phyloP scores from a whole-genome alignment of 2,888 invertebrate genomes.

The Caenorhabditis sp. region DNA sequence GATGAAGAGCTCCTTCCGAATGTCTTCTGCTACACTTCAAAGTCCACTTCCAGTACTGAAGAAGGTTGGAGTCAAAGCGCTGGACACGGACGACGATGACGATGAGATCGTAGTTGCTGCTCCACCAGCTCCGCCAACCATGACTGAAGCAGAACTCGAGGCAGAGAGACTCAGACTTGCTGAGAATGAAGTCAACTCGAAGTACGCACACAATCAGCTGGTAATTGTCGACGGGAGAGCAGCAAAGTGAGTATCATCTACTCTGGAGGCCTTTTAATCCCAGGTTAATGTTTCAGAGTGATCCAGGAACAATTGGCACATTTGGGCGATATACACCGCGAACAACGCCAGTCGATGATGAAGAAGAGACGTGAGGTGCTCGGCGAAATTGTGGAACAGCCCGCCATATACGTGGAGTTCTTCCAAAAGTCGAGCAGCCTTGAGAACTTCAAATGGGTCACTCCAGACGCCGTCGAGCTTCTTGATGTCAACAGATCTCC shows the following conservation, averaged over 20 bases:
- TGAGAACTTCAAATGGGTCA: conserved; percentile 54
- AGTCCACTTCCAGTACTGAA: conserved; percentile 21
- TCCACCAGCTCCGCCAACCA: neutral
- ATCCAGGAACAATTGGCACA: conserved; percentile 50
- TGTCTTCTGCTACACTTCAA: conserved; percentile 19
- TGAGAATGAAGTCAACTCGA: conserved; percentile 56
- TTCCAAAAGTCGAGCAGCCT: conserved; percentile 46
- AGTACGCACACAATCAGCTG: conserved; percentile 64
- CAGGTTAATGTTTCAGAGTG: conserved; percentile 35
- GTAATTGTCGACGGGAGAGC: conserved; percentile 67
- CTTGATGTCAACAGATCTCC: conserved; percentile 41
- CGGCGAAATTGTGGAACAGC: conserved; percentile 19
- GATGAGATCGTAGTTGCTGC: conserved; percentile 32
- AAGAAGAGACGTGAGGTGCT: conserved; percentile 35
- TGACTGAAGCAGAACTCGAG: conserved; percentile 14
- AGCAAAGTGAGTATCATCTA: conserved; percentile 61
- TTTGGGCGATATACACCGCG: conserved; percentile 36
- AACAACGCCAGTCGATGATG: conserved; percentile 54
- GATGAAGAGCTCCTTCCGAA: conserved; percentile 2
- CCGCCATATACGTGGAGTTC: conserved; percentile 52
- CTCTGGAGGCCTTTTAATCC: neutral
- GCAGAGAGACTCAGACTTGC: conserved; percentile 29
- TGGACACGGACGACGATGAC: conserved; percentile 27
- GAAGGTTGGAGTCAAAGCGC: conserved; percentile 7
- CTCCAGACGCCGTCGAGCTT: conserved; percentile 39